Evolutionary conservation across 2,113 vertebrate genomes (phyloP).

Genomic region (Pyrgilauda ruficollis): DNA sequence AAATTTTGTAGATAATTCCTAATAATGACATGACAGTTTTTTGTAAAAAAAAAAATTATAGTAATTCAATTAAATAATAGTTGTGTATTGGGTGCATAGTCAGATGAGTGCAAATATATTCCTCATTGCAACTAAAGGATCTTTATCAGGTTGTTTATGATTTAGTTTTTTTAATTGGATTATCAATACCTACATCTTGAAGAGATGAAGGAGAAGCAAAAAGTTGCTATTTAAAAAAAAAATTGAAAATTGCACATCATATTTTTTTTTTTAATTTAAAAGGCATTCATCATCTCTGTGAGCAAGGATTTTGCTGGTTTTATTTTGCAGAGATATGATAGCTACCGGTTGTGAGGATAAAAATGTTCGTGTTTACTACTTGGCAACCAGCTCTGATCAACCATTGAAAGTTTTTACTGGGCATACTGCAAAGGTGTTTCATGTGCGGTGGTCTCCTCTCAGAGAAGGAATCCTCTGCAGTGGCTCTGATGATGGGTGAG

Average conservation of each 20-base stretch:
- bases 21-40: background rate
- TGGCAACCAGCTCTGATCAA: conserved; percentile 95
- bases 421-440: conserved; percentile 94
- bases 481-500: conserved; percentile 93
- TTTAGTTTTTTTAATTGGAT: background rate
- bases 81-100: background rate
- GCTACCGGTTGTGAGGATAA: conserved; percentile 97
- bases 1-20: background rate
- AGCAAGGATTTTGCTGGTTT: background rate
- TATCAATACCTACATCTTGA: background rate
- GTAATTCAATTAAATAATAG: background rate
- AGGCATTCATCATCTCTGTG: background rate
- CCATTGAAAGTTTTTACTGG: conserved; percentile 93
- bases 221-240: background rate
- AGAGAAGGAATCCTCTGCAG: conserved; percentile 97
- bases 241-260: background rate
- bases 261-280: background rate
- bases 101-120: background rate
- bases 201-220: background rate
- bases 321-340: conserved; percentile 90
- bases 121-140: background rate
- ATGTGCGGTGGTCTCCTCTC: conserved; percentile 95
- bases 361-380: conserved; percentile 94
- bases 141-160: background rate
- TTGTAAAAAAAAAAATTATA: background rate